Evolutionary conservation across 1,140 invertebrate genomes (phyloP), one percentile per base, ranked within the genome.

Genomic region (Drosophila subpulchrella): DNA sequence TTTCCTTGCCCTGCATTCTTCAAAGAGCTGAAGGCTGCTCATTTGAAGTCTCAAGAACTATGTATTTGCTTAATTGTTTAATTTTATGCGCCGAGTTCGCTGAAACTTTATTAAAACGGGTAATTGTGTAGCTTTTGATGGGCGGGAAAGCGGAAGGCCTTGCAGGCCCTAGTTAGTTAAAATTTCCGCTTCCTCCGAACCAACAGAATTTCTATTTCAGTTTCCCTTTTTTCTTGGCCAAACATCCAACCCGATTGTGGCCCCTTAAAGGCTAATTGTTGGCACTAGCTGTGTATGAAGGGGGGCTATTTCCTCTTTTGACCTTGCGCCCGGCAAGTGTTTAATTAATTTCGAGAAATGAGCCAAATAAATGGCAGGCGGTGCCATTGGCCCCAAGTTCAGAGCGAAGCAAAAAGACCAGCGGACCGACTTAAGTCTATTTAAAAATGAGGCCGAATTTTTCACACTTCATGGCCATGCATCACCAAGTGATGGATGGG

Each of bases 271-370:
- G 51, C 44, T 54, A 75, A 75, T 75, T 75, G 59, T 58, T 32
- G 65, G 42, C 27, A 27, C 41, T 39, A 8, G 47, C 62, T 36
- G 15, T 46, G 59, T 39, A 30, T 46, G 20, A 4, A 11, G 24
- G 24, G 32, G 11, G 7, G 47, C 75, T 57, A 55, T 54, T 86
- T 75, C 36, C 41, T 32, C 20, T 44, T 46, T 39, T 48, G 83
- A 82, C 83, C 82, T 78, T 82, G 48, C 34, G 48, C 20, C 17
- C 36, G 27, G 58, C 54, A 11, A 66, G 65, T 81, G 61, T 78
- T 85, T 86, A 85, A 85, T 85, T 85, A 85, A 88, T 85, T 88
- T 88, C 50, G 44, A 72, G 54, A 75, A 77, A 41, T 51, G 66
- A 57, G 65, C 59, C 46, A 81, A 61, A 72, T 72, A 76, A 86